Evolutionary conservation across 1,140 invertebrate species (phyloP).

Genomic region (Copidosoma floridanum): DNA sequence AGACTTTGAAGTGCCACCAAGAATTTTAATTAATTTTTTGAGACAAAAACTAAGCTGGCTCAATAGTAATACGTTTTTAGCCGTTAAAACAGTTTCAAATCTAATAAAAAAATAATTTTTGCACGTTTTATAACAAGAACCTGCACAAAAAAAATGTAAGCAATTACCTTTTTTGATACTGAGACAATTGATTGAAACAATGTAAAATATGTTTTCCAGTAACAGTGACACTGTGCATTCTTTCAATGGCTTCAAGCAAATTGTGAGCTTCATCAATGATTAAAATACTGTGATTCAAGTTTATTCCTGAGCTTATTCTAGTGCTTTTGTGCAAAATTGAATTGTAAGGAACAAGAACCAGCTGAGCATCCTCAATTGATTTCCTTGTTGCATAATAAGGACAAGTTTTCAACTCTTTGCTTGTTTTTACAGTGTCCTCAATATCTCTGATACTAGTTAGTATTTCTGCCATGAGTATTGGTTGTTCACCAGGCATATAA

Average conservation of each 20-base stretch:
- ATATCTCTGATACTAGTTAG: conserved; percentile 79
- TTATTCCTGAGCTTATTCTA: conserved; percentile 67
- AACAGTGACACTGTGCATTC: conserved; percentile 79
- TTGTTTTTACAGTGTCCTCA: conserved; percentile 77
- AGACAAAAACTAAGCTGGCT: conserved; percentile 86
- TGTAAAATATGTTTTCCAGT: conserved; percentile 66
- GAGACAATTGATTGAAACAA: conserved; percentile 70
- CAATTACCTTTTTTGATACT: conserved; percentile 69
- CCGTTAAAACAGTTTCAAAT: conserved; percentile 74
- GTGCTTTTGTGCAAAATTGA: conserved; percentile 85
- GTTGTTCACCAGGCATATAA: conserved; percentile 64
- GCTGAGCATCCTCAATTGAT: conserved; percentile 77
- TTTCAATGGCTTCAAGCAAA: conserved; percentile 85
- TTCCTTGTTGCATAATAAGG: conserved; percentile 86
- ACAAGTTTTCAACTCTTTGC: conserved; percentile 74
- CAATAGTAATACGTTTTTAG: conserved; percentile 79
- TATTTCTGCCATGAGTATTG: conserved; percentile 65
- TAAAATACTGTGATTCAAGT: conserved; percentile 80
- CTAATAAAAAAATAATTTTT: conserved; percentile 42
- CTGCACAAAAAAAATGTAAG: not conserved
- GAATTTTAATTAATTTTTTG: conserved; percentile 69
- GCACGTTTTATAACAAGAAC: not conserved
- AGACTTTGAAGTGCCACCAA: conserved; percentile 56
- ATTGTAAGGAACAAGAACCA: conserved; percentile 84
- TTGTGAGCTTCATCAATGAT: conserved; percentile 99